A percentile compares a stretch with the other conserved stretches of the same genome.
phyloP scores from a whole-genome alignment of 1,140 invertebrate species.

The Holotrichia oblita region DNA sequence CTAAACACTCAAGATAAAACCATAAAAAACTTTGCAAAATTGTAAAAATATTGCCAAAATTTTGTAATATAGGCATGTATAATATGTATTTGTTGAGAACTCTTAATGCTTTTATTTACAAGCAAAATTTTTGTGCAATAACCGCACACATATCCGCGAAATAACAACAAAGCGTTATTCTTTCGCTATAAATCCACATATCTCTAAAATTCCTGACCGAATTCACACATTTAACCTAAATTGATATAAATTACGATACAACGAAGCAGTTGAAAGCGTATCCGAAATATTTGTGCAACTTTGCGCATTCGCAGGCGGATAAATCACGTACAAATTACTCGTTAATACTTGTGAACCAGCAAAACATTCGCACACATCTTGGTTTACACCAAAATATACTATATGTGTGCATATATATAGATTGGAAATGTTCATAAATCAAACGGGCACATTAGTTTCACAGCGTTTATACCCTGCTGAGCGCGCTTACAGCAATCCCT shows the following conservation, averaged over 20 bases:
- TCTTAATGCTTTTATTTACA: no score
- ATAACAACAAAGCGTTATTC: slow-evolving; percentile 56
- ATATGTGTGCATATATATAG: neutral
- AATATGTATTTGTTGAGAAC: no score
- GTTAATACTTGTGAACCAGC: neutral
- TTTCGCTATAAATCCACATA: slow-evolving; percentile 42
- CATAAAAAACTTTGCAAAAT: no score
- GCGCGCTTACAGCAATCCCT: neutral
- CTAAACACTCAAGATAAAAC: no score
- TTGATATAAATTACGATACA: slow-evolving; percentile 18
- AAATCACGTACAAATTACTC: slow-evolving; percentile 16
- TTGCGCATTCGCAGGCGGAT: neutral
- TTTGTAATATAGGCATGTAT: no score
- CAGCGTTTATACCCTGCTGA: neutral
- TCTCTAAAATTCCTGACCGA: neutral
- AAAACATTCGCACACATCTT: slow-evolving; percentile 16
- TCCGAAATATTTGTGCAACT: slow-evolving; percentile 7
- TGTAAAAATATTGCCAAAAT: no score
- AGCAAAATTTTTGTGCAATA: no score
- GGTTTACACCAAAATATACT: neutral
- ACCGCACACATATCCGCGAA: no score
- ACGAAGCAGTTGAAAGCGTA: neutral
- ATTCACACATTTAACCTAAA: neutral
- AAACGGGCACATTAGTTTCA: slow-evolving; percentile 8
- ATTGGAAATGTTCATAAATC: slow-evolving; percentile 10